Evolutionary conservation across 2,888 invertebrate genomes (phyloP).

Genomic region (Pseudococcus longispinus): DNA sequence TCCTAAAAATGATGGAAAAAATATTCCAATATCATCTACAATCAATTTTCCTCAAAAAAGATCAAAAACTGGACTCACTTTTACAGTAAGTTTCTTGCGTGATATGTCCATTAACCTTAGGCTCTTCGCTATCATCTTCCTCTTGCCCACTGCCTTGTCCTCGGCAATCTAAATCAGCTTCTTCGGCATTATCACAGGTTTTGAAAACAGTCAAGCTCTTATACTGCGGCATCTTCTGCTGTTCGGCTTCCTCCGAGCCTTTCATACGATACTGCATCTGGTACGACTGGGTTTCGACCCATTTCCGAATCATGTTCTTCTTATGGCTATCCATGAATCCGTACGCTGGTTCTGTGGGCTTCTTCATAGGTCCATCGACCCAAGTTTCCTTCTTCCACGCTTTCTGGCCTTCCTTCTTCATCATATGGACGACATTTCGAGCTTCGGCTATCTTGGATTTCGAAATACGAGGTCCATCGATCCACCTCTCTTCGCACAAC

Average conservation of each 20-base stretch:
- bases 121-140: slow-evolving; percentile 59
- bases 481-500: slow-evolving; percentile 87
- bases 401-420: slow-evolving; percentile 57
- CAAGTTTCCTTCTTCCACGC: slow-evolving; percentile 76
- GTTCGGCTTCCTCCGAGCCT: neutral
- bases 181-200: slow-evolving; percentile 64
- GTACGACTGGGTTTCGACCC: slow-evolving; percentile 90
- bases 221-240: slow-evolving; percentile 61
- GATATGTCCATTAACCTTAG: slow-evolving; percentile 54
- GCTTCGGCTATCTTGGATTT: slow-evolving; percentile 83
- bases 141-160: slow-evolving; percentile 60
- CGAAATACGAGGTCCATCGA: slow-evolving; percentile 91
- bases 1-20: neutral
- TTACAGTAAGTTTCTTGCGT: slow-evolving; percentile 7
- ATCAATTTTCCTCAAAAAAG: neutral
- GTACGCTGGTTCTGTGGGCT: slow-evolving; percentile 64
- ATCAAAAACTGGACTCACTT: neutral
- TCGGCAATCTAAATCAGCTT: slow-evolving; percentile 58
- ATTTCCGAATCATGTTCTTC: slow-evolving; percentile 89
- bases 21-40: neutral
- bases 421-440: slow-evolving; percentile 62
- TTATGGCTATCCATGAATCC: slow-evolving; percentile 93
- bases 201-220: slow-evolving; percentile 73
- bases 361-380: slow-evolving; percentile 88
- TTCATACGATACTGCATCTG: slow-evolving; percentile 67